Base-by-base conservation (phyloP, 2,888 invertebrate species). In the Xestia ashworthii region DNA sequence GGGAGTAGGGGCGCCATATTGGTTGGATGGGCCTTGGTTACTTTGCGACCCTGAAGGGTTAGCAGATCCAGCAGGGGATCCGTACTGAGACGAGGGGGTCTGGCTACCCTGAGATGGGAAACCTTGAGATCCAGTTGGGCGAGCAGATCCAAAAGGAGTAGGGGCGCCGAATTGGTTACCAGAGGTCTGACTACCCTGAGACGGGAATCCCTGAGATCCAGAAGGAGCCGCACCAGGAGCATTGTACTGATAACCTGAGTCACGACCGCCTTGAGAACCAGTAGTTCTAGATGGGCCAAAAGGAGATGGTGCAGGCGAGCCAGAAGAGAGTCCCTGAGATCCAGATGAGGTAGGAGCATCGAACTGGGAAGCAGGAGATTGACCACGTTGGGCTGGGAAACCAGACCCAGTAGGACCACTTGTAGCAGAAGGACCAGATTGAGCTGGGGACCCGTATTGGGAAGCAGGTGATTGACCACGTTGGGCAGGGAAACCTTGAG, bases 191-290 rank as follows among this genome's bases (percentile, higher is more conserved):
- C 58, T 65, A 32, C 64, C 66, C 44, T 76, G 78, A 50, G 80
- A 71, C 0, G 69, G 25, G 9, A 70, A 71, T 0, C 66, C 74
- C 77, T 89, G 83, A 25, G 83, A 50, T 53, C 88, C 85, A 58
- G 86, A 67, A 38, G 62, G n/a, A 25, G 83, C 75, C 5, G 41
- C 25, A 25, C 55, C 32, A 60, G 85, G 87, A 66, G 78, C 68
- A 50, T 77, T 83, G 64, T 83, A 85, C 44, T 85, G 77, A 55
- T 87, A 86, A 41, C 87, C 71, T n/a, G 82, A 70, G 41, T 79
- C 75, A 22, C 58, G 60, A 22, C 71, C 41, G 14, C 68, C 69
- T 58, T 83, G 81, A 44, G 77, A 25, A 12, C 76, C 58, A 58
- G 79, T 46, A 25, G 72, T n/a, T 0, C 46, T 70, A 50, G 75